Evolutionary conservation across 2,888 invertebrate genomes (phyloP), one percentile per base, ranked within the genome.

Genomic region (Trissolcus japonicus): DNA sequence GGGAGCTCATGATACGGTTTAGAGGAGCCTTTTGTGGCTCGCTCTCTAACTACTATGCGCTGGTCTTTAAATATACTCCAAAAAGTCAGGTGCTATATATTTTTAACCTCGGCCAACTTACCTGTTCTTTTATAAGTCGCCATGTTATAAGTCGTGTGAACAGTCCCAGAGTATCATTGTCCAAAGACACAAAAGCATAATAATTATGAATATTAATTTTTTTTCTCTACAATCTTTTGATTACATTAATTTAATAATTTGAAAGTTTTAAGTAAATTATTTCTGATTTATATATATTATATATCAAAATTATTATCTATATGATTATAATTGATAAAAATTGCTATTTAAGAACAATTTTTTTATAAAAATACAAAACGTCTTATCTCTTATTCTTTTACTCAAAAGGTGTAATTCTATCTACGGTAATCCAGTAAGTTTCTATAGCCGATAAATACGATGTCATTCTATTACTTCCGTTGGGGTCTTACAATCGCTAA

Each of bases 81-180:
- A 48, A 73, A 73, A 60, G 66, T 73, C 65, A 73, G 65, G 66
- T 65, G 65, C 72, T 48, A 57, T 65, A 63, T 65, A 72, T 65
- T 65, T 59, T 48, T 59, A 16, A 17, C 53, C 41, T 6, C 53
- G 16, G 21, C 16, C 16, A 17, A 40, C 50, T 50, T 13, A 41
- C 43, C 29, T 25, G 19, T 17, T 9, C 59, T n/a, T 46, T 56
- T 63, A 46, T 35, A 63, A 59, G 56, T 71, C 71, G 43, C 13
- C 62, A 40, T 55, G 19, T 61, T 55, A 25, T n/a, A 55, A 25
- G 4, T 61, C 29, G 50, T 54, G n/a, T 6, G 14, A 19, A 41
- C 29, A 17, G 25, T 21, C 57, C 40, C 62, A 62, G 11, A 48
- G 55, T 40, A 2, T 9, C 51, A 51, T 71, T 62, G 61, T 71